Conservation (phyloP, 2,113 vertebrate genomes). For the Montifringilla adamsi region DNA sequence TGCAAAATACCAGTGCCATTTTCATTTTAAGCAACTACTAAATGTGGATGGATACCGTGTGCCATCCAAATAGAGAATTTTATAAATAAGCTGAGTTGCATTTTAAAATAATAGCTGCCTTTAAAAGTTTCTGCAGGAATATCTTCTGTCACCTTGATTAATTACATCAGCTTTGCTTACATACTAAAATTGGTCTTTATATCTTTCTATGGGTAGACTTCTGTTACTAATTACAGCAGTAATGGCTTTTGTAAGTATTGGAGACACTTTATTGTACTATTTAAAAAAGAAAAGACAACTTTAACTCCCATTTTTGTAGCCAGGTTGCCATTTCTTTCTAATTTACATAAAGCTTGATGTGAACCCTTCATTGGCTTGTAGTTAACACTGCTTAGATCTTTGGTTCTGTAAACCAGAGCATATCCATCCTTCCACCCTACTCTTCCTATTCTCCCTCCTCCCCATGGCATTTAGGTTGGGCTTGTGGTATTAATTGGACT, state of each 20-base stretch:
- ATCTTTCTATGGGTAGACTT: not conserved
- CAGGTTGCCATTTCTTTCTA: not conserved
- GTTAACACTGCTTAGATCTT: not conserved
- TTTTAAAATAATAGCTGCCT: not conserved
- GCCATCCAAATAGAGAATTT: not conserved
- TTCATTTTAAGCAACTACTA: not conserved
- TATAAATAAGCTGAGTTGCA: not conserved
- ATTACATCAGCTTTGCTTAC: not conserved
- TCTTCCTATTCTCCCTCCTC: not conserved
- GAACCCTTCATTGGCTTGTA: not conserved
- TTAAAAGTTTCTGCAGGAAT: not conserved
- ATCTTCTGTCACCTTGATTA: not conserved
- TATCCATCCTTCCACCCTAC: not conserved
- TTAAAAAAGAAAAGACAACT: not conserved
- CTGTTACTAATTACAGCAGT: not conserved
- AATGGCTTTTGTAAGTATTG: not conserved
- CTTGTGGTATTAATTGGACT: not conserved
- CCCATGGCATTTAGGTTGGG: not conserved
- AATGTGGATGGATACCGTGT: not conserved
- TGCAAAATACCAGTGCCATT: not conserved
- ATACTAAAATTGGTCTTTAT: not conserved
- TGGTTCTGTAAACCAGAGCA: not conserved
- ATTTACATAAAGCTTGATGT: not conserved
- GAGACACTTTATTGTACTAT: no score
- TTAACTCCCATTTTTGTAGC: not conserved